Percentiles rank a stretch among this genome's conserved stretches.
phyloP scores from a whole-genome alignment of 2,888 invertebrate species.

The Drosophila mayaguana region DNA sequence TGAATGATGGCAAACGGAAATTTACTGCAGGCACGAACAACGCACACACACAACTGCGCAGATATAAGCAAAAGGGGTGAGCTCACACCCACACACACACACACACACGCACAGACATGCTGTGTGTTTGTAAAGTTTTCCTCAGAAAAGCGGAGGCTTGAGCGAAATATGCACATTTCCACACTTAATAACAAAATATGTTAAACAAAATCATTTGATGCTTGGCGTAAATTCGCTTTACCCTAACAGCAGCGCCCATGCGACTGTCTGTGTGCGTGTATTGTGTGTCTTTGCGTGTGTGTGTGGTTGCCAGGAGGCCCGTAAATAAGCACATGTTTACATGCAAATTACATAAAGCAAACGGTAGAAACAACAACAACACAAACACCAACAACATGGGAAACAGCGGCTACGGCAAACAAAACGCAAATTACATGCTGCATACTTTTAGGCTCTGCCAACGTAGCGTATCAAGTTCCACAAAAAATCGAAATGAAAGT shows the following conservation, averaged over 20 bases:
- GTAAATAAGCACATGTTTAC: slow-evolving; percentile 79
- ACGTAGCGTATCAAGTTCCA: slow-evolving; percentile 58
- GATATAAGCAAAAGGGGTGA: slow-evolving; percentile 19
- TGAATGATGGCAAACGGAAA: slow-evolving; percentile 77
- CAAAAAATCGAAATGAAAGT: slow-evolving; percentile 28
- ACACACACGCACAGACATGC: slow-evolving; percentile 9
- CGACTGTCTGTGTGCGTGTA: slow-evolving; percentile 13
- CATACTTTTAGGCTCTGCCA: slow-evolving; percentile 68
- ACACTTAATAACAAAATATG: slow-evolving; percentile 82
- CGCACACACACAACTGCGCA: slow-evolving; percentile 17
- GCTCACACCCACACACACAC: slow-evolving; percentile 9
- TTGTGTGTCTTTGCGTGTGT: slow-evolving; percentile 13
- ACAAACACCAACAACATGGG: slow-evolving; percentile 21
- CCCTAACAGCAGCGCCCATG: slow-evolving; percentile 18
- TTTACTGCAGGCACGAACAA: slow-evolving; percentile 78
- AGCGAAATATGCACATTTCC: slow-evolving; percentile 78
- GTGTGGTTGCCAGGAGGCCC: slow-evolving; percentile 59
- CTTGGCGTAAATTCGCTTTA: slow-evolving; percentile 62
- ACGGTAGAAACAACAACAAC: slow-evolving; percentile 36
- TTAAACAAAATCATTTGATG: slow-evolving; percentile 81
- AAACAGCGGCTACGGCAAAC: slow-evolving; percentile 56
- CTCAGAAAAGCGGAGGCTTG: slow-evolving; percentile 38
- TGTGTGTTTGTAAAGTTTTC: slow-evolving; percentile 22
- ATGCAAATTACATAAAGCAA: slow-evolving; percentile 80
- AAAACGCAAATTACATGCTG: slow-evolving; percentile 76